phyloP scores from a whole-genome alignment of 2,888 invertebrate genomes.

The Athalia cordata region DNA sequence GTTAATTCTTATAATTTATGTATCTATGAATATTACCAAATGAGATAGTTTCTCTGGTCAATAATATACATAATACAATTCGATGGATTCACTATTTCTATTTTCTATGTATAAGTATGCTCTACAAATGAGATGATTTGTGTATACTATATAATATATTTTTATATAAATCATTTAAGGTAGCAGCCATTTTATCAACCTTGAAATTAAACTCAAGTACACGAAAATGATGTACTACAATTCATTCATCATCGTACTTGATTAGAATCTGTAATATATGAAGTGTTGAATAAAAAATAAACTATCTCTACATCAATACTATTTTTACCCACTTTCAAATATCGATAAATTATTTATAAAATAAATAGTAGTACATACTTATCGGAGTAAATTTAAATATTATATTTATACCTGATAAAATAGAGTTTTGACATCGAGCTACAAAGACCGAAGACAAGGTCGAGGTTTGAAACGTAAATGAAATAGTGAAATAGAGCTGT shows the following conservation, averaged over 20 bases:
- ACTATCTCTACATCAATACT: slow-evolving; percentile 44
- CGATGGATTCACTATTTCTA: slow-evolving; percentile 12
- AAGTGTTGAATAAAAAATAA: slow-evolving; percentile 41
- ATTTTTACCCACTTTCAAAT: slow-evolving; percentile 25
- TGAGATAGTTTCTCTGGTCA: slow-evolving; percentile 49
- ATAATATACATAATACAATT: slow-evolving; percentile 46
- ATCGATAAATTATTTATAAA: not conserved
- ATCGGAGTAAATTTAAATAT: slow-evolving; percentile 1
- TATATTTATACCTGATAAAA: slow-evolving; percentile 13
- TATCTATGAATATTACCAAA: slow-evolving; percentile 47
- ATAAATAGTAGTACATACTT: slow-evolving; percentile 4
- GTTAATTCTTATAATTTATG: slow-evolving; percentile 33
- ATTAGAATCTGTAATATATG: slow-evolving; percentile 36
- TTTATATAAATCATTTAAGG: slow-evolving; percentile 43
- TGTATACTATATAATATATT: slow-evolving; percentile 16
- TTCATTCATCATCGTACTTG: slow-evolving; percentile 45
- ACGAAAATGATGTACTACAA: slow-evolving; percentile 48
- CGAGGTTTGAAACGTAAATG: not conserved
- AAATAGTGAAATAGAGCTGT: slow-evolving; percentile 5
- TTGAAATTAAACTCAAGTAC: slow-evolving; percentile 43
- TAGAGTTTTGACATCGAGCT: slow-evolving; percentile 2
- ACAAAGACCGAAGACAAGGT: slow-evolving; percentile 1
- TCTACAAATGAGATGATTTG: slow-evolving; percentile 29
- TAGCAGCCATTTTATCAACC: slow-evolving; percentile 45
- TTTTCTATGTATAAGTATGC: slow-evolving; percentile 20